Conservation (phyloP, 2,113 vertebrate genomes). For the Dromaius novaehollandiae region DNA sequence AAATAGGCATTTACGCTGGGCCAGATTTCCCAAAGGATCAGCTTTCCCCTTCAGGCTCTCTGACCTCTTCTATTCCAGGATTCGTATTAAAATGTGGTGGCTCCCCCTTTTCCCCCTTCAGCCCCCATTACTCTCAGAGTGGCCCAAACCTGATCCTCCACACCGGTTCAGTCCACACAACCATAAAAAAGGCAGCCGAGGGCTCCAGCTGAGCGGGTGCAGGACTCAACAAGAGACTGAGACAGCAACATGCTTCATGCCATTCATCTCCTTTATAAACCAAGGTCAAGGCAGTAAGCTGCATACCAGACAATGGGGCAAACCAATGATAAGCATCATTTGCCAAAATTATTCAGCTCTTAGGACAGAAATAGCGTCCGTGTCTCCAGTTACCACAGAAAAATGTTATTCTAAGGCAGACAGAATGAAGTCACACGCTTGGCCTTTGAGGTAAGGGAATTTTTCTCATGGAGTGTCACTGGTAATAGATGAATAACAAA, state of each 20-base stretch:
- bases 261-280: not conserved
- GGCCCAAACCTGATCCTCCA: not conserved
- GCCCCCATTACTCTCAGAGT: not conserved
- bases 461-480: slow-evolving; percentile 14
- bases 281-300: not conserved
- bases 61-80: not conserved
- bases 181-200: not conserved
- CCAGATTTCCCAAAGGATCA: not conserved
- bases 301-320: not conserved
- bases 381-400: not conserved
- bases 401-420: not conserved
- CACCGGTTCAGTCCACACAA: not conserved
- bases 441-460: not conserved
- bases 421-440: slow-evolving; percentile 7
- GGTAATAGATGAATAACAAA: not conserved
- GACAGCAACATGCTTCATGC: accelerated
- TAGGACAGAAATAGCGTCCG: not conserved
- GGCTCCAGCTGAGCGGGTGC: not conserved
- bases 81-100: not conserved
- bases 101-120: not conserved
- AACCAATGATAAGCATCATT: not conserved
- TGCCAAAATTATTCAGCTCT: not conserved
- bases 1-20: not conserved
- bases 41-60: not conserved
- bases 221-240: not conserved